phyloP scores from a whole-genome alignment of 2,888 invertebrate genomes.

The Eulithis prunata region DNA sequence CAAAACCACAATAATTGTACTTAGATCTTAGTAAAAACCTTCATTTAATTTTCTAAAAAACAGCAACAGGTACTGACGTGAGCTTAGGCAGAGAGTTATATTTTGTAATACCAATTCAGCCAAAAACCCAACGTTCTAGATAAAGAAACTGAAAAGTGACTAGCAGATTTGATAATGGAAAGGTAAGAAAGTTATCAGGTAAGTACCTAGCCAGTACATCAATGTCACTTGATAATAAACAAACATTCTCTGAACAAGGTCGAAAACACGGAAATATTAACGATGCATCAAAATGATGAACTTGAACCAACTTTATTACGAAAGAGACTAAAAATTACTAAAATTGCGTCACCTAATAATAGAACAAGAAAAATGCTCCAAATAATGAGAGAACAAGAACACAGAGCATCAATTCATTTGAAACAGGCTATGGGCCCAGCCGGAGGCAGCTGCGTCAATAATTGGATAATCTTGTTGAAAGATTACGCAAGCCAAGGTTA shows the following conservation, averaged over 20 bases:
- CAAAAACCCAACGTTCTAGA: no score
- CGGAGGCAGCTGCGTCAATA: slow-evolving; percentile 37
- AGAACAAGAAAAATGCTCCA: slow-evolving; percentile 19
- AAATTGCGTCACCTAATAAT: slow-evolving; percentile 22
- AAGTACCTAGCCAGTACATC: slow-evolving; percentile 23
- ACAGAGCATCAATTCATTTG: slow-evolving; percentile 25
- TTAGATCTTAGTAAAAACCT: background rate
- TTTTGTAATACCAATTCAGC: no score
- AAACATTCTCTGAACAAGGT: slow-evolving; percentile 27
- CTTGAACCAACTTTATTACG: slow-evolving; percentile 10
- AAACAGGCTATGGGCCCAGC: slow-evolving; percentile 29
- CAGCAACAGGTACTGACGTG: no score
- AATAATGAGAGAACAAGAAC: slow-evolving; percentile 20
- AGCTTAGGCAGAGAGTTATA: no score
- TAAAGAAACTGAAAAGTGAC: background rate
- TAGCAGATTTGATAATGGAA: slow-evolving; percentile 22
- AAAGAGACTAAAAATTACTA: background rate
- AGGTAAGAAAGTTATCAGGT: slow-evolving; percentile 25
- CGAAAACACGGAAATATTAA: slow-evolving; percentile 26
- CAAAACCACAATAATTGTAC: background rate
- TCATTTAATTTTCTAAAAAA: no score
- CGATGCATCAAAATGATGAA: slow-evolving; percentile 23
- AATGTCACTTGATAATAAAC: slow-evolving; percentile 26
- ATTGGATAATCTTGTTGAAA: slow-evolving; percentile 41
- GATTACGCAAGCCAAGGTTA: slow-evolving; percentile 34